Percentiles rank a stretch among this genome's conserved stretches.
Evolutionary conservation across 1,140 invertebrate genomes (phyloP).

Genomic region (Dinothrombium tinctorium): DNA sequence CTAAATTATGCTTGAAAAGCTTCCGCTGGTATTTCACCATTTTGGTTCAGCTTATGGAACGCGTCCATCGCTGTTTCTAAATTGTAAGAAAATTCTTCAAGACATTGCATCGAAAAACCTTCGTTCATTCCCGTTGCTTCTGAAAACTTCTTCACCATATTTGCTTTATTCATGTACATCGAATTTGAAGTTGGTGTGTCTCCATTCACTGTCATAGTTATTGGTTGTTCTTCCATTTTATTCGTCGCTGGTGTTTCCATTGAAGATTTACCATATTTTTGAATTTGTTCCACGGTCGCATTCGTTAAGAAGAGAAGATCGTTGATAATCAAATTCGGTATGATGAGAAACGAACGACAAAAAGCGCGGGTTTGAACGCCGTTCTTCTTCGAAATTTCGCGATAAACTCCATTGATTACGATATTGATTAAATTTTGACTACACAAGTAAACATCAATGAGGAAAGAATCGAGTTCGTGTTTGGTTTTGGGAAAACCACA

Average conservation of each 20-base stretch:
- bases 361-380: slow-evolving; percentile 46
- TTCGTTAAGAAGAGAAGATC: slow-evolving; percentile 51
- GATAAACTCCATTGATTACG: slow-evolving; percentile 42
- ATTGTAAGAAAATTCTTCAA: slow-evolving; percentile 64
- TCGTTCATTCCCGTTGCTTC: slow-evolving; percentile 60
- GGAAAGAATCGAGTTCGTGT: slow-evolving; percentile 57
- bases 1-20: no score
- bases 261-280: slow-evolving; percentile 21
- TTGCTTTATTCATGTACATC: not conserved
- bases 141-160: slow-evolving; percentile 25
- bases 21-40: slow-evolving; percentile 8
- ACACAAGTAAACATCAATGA: slow-evolving; percentile 36
- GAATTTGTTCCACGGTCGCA: slow-evolving; percentile 40
- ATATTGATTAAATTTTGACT: slow-evolving; percentile 10
- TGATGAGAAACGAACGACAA: slow-evolving; percentile 49
- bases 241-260: not conserved
- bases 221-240: not conserved
- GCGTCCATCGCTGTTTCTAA: slow-evolving; percentile 42
- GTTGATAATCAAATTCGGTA: slow-evolving; percentile 58
- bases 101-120: slow-evolving; percentile 53
- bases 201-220: not conserved
- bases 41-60: slow-evolving; percentile 41
- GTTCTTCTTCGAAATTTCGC: slow-evolving; percentile 30
- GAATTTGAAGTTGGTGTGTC: not conserved
- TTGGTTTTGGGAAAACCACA: slow-evolving; percentile 47